Percentiles rank a stretch among this genome's conserved stretches.
These are phyloP conservation scores for Amblyopsis rosae DNA, from an alignment of 2,113 vertebrate genomes.

Conservation along the genomic window DNA sequence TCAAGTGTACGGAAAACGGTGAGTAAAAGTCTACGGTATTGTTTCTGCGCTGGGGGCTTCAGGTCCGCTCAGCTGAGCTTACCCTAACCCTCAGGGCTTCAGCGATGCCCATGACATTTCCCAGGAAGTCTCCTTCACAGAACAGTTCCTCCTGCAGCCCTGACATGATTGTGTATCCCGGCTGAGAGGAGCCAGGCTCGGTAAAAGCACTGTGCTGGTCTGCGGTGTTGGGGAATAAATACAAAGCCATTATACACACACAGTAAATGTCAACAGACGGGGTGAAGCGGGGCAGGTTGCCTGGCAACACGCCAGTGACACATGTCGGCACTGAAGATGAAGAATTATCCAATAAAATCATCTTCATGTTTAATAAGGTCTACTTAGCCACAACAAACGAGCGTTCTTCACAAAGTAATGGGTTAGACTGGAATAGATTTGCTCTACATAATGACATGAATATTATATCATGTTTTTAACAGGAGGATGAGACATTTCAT, in stretches of 20 bases:
- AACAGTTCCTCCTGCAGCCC: slow-evolving; percentile 14
- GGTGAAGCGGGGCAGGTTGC: slow-evolving; percentile 40
- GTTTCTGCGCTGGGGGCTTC: slow-evolving; percentile 32
- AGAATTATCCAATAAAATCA: too few species aligned
- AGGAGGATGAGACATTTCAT: too few species aligned
- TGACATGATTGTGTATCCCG: neutral
- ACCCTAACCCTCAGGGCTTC: neutral
- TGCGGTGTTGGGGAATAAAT: slow-evolving; percentile 34
- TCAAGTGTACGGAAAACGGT: too few species aligned
- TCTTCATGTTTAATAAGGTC: too few species aligned
- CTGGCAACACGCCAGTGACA: slow-evolving; percentile 13
- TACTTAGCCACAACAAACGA: too few species aligned
- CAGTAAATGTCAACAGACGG: slow-evolving; percentile 56
- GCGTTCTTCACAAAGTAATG: too few species aligned
- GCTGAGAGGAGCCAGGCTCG: slow-evolving; percentile 2
- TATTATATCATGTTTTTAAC: too few species aligned
- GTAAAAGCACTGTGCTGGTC: neutral
- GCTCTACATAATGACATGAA: neutral
- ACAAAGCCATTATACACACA: slow-evolving; percentile 42
- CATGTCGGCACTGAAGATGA: too few species aligned
- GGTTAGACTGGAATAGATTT: too few species aligned
- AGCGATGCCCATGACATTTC: slow-evolving; percentile 37
- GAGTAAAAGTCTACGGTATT: slow-evolving; percentile 37
- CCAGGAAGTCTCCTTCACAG: slow-evolving; percentile 24
- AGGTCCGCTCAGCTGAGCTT: neutral